These are phyloP conservation scores for Clarias platycephalus DNA, from an alignment of 2,797 vertebrate genomes.

Conservation along the genomic window DNA sequence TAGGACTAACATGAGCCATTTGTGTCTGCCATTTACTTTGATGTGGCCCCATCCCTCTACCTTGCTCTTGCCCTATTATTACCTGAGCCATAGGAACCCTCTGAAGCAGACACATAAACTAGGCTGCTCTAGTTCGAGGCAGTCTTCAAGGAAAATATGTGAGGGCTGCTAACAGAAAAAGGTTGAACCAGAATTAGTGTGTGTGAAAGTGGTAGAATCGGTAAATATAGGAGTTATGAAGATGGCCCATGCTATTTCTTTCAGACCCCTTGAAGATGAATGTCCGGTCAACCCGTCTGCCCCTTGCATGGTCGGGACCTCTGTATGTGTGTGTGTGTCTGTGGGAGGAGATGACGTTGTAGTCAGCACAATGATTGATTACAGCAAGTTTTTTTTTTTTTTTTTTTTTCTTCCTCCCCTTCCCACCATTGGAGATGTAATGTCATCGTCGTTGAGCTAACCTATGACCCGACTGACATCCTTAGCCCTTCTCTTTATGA, in stretches of 20 bases:
- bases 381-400: conserved; percentile 4
- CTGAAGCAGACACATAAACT: conserved; percentile 41
- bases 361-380: conserved; percentile 50
- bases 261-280: conserved; percentile 40
- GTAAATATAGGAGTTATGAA: conserved; percentile 30
- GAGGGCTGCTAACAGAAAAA: conserved; percentile 21
- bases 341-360: conserved; percentile 40
- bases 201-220: background rate
- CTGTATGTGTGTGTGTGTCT: background rate
- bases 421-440: conserved; percentile 37
- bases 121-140: conserved; percentile 32
- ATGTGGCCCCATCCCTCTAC: conserved; percentile 34
- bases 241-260: background rate
- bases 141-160: conserved; percentile 12
- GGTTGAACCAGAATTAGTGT: background rate
- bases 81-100: conserved; percentile 42
- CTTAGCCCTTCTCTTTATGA: conserved; percentile 23
- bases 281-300: conserved; percentile 49
- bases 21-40: conserved; percentile 47
- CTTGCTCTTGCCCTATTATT: conserved; percentile 46
- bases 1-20: conserved; percentile 30
- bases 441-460: conserved; percentile 18
- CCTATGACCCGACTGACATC: conserved; percentile 8
- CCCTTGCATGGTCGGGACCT: conserved; percentile 22
- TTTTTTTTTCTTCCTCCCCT: conserved; percentile 33